Evolutionary conservation across 2,888 invertebrate species (phyloP).

Genomic region (Caenorhabditis afra): DNA sequence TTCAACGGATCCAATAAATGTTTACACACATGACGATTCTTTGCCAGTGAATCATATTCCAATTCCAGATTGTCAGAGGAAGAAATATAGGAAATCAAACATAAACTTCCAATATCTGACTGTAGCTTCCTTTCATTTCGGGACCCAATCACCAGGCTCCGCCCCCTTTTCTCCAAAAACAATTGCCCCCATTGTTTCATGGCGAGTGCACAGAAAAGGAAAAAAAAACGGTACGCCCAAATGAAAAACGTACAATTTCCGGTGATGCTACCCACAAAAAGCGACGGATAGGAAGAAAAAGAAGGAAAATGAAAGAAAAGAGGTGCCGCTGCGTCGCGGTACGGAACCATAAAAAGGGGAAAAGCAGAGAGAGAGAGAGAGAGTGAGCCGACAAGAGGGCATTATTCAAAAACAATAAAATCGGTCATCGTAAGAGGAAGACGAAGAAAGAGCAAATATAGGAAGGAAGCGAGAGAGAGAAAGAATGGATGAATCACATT

Average conservation of each 20-base stretch:
- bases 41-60: background rate
- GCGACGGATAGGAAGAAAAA: background rate
- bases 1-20: background rate
- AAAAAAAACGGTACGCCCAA: background rate
- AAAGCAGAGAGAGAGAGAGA: constrained; percentile 11
- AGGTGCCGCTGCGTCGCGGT: constrained; percentile 3
- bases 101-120: background rate
- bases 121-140: too few relatives aligned
- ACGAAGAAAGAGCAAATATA: constrained; percentile 3
- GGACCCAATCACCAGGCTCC: too few relatives aligned
- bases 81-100: background rate
- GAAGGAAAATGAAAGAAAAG: background rate
- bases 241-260: background rate
- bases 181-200: too few relatives aligned
- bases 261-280: background rate
- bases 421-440: background rate
- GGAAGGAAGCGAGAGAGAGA: constrained; percentile 1
- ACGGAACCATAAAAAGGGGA: constrained; percentile 1
- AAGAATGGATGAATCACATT: constrained; percentile 8
- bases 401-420: constrained; percentile 51
- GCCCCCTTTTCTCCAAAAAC: too few relatives aligned
- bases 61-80: background rate
- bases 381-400: constrained; percentile 1
- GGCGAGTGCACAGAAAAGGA: background rate
- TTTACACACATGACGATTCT: background rate